phyloP scores from a whole-genome alignment of 2,888 invertebrate genomes.

The Bedellia somnulentella region DNA sequence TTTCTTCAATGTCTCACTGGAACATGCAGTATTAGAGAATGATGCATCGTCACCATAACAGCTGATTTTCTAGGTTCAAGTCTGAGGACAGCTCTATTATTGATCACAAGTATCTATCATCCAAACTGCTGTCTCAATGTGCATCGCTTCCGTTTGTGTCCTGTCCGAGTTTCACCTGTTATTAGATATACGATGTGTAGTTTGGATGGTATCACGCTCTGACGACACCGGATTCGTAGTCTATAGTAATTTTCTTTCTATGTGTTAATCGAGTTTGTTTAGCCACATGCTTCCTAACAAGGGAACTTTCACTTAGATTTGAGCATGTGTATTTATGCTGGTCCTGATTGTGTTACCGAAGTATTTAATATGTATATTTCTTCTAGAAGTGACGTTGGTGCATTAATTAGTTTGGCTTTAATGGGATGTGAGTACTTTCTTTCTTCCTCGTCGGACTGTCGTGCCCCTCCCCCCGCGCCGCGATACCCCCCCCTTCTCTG shows the following conservation, averaged over 20 bases:
- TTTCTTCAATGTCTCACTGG: slow-evolving; percentile 56
- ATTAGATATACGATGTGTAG: slow-evolving; percentile 20
- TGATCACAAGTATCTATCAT: slow-evolving; percentile 52
- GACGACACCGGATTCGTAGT: no score
- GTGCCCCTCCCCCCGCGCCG: slow-evolving; percentile 25
- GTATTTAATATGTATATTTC: slow-evolving; percentile 29
- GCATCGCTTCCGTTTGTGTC: background rate
- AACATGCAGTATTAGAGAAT: slow-evolving; percentile 59
- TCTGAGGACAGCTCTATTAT: slow-evolving; percentile 60
- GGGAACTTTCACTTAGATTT: slow-evolving; percentile 47
- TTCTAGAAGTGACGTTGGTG: slow-evolving; percentile 46
- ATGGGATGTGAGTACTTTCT: slow-evolving; percentile 35
- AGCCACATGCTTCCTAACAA: slow-evolving; percentile 56
- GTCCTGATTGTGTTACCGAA: slow-evolving; percentile 39
- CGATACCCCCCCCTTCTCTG: no score
- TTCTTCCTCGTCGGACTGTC: slow-evolving; percentile 36
- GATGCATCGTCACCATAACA: slow-evolving; percentile 60
- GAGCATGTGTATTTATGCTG: slow-evolving; percentile 56
- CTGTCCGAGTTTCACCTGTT: background rate
- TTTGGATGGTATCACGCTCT: slow-evolving; percentile 55
- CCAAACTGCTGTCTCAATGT: slow-evolving; percentile 28
- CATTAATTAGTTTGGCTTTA: slow-evolving; percentile 54
- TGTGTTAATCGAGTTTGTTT: slow-evolving; percentile 37
- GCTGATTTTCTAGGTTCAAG: slow-evolving; percentile 55
- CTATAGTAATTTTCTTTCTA: slow-evolving; percentile 33